Base-by-base conservation (phyloP, 2,888 invertebrate species). In the Plusia festucae region DNA sequence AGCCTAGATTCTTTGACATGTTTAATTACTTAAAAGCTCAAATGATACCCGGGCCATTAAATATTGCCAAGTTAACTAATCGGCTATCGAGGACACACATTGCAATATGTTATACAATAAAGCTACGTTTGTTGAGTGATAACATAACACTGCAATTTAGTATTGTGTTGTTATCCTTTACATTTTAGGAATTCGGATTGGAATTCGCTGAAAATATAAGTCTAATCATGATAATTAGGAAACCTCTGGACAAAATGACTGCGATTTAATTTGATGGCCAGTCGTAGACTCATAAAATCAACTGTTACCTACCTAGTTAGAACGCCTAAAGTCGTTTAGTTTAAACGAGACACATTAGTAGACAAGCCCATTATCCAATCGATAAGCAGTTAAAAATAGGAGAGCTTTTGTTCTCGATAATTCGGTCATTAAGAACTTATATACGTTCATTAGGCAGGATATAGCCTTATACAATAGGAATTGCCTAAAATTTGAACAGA, bases 1-100 rank as follows among this genome's bases (percentile, higher is more conserved):
- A 52, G 65, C 51, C 66, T 60, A 66, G 40, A 65, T 76, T 68
- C 15, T n/a, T 57, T 20, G 32, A 49, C 16, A 30, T 52, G 49
- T 18, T 56, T 65, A 51, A 61, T 70, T 66, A 51, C 8, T 60
- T 49, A 44, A 32, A 52, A 60, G 40, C 22, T 59, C 5, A 52
- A 52, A 61, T 61, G 59, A 54, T 20, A 46, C 18, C 46, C 6
- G 30, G 5, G 9, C 55, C 32, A 62, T 68, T 63, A 34, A 18
- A 40, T 44, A 53, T 53, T 70, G 11, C 16, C 9, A 18, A 34
- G 6, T 40, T 64, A 20, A 22, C 11, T 30, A 59, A 61, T 18
- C 11, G 13, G 13, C 15, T 20, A 2, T 20, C 11, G 20, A 15
- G 27, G 46, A 18, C n/a, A 13, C 13, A 22, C n/a, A 24, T 51